Percentiles rank a stretch among this genome's conserved stretches.
Evolutionary conservation across 1,140 invertebrate species (phyloP).

Genomic region (Antheraea mylitta): DNA sequence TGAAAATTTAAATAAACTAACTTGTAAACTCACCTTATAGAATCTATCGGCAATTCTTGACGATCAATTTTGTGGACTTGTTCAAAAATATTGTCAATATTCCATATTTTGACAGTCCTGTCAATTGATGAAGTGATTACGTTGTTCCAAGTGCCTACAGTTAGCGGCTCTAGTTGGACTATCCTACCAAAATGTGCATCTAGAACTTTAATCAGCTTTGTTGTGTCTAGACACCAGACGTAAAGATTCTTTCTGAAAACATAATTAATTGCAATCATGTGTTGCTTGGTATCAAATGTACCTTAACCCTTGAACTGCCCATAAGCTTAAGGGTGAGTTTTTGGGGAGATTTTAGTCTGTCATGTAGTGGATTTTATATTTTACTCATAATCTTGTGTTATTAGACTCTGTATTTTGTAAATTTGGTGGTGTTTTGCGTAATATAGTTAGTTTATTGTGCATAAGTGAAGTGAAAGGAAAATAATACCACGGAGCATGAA

Average conservation of each 20-base stretch:
- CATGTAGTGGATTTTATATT: no score
- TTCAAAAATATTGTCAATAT: constrained; percentile 99
- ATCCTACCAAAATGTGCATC: constrained; percentile 99
- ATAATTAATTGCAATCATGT: no score
- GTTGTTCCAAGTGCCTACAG: constrained; percentile 94
- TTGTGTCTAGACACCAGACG: constrained; percentile 92
- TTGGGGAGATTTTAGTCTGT: no score
- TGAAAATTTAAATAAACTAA: neutral
- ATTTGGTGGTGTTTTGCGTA: no score
- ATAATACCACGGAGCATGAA: no score
- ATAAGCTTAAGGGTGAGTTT: no score
- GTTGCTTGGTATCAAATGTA: no score
- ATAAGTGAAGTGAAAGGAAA: no score
- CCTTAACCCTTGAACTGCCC: no score
- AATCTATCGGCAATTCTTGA: constrained; percentile 97
- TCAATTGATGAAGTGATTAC: constrained; percentile 98
- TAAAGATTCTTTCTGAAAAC: constrained; percentile 93
- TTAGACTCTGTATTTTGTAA: no score
- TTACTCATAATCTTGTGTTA: no score
- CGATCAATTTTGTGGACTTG: constrained; percentile 97
- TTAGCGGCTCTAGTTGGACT: constrained; percentile 92
- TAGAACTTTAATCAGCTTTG: constrained; percentile 92
- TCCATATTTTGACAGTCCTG: constrained; percentile 99
- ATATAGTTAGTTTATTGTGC: no score
- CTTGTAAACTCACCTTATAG: constrained; percentile 83